Percentiles rank a stretch among this genome's conserved stretches.
phyloP scores from a whole-genome alignment of 2,888 invertebrate genomes.

The Barypeithes pellucidus region DNA sequence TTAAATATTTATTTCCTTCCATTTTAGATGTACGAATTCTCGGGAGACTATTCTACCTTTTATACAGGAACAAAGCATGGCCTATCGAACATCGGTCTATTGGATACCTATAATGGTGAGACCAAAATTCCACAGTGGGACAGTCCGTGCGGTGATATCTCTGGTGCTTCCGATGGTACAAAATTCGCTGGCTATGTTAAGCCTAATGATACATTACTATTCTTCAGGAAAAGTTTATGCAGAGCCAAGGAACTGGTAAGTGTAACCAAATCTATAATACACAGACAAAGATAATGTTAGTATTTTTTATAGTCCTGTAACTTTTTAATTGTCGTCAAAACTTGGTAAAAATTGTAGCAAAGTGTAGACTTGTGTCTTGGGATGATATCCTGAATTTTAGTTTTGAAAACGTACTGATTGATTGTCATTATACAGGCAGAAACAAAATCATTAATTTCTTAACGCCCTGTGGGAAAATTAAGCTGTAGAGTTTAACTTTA shows the following conservation, averaged over 20 bases:
- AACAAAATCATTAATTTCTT: too few relatives aligned
- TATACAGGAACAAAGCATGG: constrained; percentile 81
- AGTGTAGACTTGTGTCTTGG: too few relatives aligned
- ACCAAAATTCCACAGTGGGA: constrained; percentile 85
- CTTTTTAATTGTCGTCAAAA: too few relatives aligned
- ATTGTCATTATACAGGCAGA: too few relatives aligned
- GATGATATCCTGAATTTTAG: too few relatives aligned
- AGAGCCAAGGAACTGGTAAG: constrained; percentile 85
- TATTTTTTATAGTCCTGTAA: too few relatives aligned
- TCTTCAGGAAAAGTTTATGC: constrained; percentile 90
- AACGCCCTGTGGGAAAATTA: too few relatives aligned
- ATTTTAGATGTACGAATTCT: constrained; percentile 88
- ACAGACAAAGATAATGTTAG: too few relatives aligned
- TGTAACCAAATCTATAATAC: constrained; percentile 46
- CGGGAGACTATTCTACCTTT: constrained; percentile 85
- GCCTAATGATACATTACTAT: constrained; percentile 80
- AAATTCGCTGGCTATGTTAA: constrained; percentile 84
- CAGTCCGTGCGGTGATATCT: constrained; percentile 84
- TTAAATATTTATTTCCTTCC: background rate
- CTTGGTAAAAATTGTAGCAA: too few relatives aligned
- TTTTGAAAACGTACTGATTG: too few relatives aligned
- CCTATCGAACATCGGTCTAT: constrained; percentile 76
- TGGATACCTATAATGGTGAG: constrained; percentile 84
- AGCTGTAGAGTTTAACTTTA: too few relatives aligned
- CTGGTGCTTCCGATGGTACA: constrained; percentile 87